These are phyloP conservation scores for Aurelia sp. DNA, from an alignment of 30 jellyfish, hydroid and myxozoan species.

Conservation along the genomic window DNA sequence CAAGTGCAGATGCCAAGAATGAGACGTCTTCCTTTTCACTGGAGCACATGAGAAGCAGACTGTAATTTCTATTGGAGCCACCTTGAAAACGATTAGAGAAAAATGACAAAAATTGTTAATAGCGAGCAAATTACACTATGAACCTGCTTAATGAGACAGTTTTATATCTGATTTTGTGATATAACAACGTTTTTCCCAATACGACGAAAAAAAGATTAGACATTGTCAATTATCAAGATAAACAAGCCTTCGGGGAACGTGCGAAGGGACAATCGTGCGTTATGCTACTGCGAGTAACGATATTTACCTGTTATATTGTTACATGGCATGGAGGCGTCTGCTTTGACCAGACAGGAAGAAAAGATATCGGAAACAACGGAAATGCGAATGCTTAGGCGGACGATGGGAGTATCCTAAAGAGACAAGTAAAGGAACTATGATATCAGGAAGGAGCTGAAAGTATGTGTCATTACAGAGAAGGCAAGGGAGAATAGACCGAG, in stretches of 20 bases:
- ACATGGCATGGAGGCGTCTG: background rate
- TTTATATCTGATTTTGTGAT: no score
- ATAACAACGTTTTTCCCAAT: no score
- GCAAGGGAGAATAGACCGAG: slow-evolving; percentile 17
- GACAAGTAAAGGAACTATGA: slow-evolving; percentile 23
- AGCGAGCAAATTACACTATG: no score
- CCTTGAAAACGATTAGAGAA: no score
- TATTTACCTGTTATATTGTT: no score
- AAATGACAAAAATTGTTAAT: no score
- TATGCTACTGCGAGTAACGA: no score
- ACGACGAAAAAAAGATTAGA: no score
- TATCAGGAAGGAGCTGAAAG: slow-evolving; percentile 23
- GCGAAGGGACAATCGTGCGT: no score
- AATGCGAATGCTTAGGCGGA: background rate
- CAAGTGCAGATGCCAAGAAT: slow-evolving; percentile 69
- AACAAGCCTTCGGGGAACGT: no score
- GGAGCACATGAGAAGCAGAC: slow-evolving; percentile 62
- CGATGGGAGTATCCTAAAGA: background rate
- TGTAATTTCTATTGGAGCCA: background rate
- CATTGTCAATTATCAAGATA: no score
- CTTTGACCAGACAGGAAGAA: slow-evolving; percentile 8
- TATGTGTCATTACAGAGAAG: slow-evolving; percentile 2
- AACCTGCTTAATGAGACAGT: no score
- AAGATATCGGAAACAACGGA: slow-evolving; percentile 11
- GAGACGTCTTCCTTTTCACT: slow-evolving; percentile 76